These are phyloP conservation scores for Brenthis ino DNA, from an alignment of 2,888 invertebrate genomes.

Conservation along the genomic window DNA sequence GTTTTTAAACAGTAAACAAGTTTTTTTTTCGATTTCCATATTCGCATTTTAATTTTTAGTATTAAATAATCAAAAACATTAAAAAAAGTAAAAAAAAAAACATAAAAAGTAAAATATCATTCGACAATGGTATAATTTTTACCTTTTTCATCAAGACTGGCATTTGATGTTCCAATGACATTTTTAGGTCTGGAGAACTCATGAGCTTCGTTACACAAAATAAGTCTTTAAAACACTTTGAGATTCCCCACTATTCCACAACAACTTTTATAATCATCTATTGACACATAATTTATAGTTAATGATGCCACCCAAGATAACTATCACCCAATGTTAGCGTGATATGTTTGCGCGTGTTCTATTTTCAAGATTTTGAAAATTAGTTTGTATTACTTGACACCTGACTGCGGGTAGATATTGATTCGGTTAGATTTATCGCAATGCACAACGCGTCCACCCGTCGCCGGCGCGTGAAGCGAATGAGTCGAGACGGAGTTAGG, in stretches of 20 bases:
- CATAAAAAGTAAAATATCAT: too few species aligned
- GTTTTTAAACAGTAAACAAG: too few species aligned
- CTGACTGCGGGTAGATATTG: conserved; percentile 42
- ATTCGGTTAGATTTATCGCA: conserved; percentile 37
- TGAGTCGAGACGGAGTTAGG: conserved; percentile 52
- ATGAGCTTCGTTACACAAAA: conserved; percentile 43
- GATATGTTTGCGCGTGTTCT: conserved; percentile 33
- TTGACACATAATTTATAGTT: conserved; percentile 49
- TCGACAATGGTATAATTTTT: conserved; percentile 32
- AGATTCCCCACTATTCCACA: conserved; percentile 15
- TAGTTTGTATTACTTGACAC: conserved; percentile 22
- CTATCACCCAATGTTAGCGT: conserved; percentile 58
- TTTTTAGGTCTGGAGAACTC: conserved; percentile 69
- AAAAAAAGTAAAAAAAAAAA: too few species aligned
- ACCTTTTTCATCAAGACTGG: conserved; percentile 75
- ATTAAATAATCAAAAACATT: too few species aligned
- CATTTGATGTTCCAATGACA: conserved; percentile 74
- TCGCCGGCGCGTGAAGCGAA: conserved; percentile 63
- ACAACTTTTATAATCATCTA: conserved; percentile 16
- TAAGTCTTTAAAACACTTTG: conserved; percentile 9
- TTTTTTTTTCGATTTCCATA: too few species aligned
- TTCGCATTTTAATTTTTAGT: too few species aligned
- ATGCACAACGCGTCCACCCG: conserved; percentile 66
- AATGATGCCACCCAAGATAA: conserved; percentile 60
- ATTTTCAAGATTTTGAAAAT: conserved; percentile 20